Conservation (phyloP, 2,113 vertebrate genomes). For the Synchiropus splendidus region DNA sequence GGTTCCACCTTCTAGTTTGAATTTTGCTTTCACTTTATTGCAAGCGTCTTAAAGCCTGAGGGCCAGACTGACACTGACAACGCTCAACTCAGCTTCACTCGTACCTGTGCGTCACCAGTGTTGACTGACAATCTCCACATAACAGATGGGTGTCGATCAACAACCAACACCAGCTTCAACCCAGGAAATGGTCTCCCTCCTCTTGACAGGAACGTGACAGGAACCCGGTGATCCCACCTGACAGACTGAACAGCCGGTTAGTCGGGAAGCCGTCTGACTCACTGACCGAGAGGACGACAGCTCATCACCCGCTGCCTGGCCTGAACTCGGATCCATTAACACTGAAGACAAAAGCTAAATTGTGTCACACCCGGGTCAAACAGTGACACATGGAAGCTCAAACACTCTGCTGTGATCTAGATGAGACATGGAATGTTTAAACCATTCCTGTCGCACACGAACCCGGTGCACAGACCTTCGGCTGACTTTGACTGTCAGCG, state of each 20-base stretch:
- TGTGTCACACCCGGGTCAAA: constrained; percentile 23
- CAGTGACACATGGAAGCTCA: constrained; percentile 9
- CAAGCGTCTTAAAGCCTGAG: too few relatives aligned
- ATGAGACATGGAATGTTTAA: constrained; percentile 39
- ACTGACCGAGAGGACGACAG: constrained; percentile 15
- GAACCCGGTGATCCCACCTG: constrained; percentile 20
- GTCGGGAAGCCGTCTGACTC: constrained; percentile 38
- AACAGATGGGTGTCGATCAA: neutral
- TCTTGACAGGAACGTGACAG: constrained; percentile 43
- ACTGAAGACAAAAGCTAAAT: constrained; percentile 12
- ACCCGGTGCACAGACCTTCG: constrained; percentile 24
- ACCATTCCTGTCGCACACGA: constrained; percentile 22
- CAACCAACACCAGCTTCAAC: neutral
- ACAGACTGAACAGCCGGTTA: constrained; percentile 36
- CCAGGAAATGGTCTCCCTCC: constrained; percentile 1
- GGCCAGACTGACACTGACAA: too few relatives aligned
- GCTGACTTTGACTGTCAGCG: constrained; percentile 36
- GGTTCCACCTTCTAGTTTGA: too few relatives aligned
- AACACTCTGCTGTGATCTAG: constrained; percentile 21
- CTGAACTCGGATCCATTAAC: constrained; percentile 12
- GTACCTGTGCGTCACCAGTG: too few relatives aligned
- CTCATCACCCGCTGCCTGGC: constrained; percentile 13
- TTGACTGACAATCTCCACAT: too few relatives aligned
- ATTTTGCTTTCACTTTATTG: too few relatives aligned
- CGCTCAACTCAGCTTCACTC: too few relatives aligned